Conservation (phyloP, 2,113 vertebrate species). For the Polyodon spathula region DNA sequence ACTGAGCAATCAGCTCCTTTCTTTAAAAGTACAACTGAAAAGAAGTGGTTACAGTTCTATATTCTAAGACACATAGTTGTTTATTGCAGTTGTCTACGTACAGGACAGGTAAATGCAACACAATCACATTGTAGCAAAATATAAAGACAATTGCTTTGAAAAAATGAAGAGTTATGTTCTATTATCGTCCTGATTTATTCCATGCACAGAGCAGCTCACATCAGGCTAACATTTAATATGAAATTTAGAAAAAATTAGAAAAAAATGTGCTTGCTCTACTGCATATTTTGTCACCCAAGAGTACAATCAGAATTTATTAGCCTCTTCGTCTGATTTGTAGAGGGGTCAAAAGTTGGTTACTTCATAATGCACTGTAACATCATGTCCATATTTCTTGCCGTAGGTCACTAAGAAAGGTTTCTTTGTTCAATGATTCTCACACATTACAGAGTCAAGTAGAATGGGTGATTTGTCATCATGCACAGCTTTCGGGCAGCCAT, state of each 20-base stretch:
- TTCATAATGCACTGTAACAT: background rate
- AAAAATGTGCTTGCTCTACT: conserved; percentile 6
- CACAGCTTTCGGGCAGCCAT: no score
- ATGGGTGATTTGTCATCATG: no score
- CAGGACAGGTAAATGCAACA: no score
- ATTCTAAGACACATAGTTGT: no score
- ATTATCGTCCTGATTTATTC: conserved; percentile 37
- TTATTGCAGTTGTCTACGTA: no score
- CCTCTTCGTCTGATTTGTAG: background rate
- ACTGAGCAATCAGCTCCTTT: conserved; percentile 54
- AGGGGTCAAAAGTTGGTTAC: conserved; percentile 1
- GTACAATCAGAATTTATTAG: conserved; percentile 3
- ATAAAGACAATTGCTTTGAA: conserved; percentile 35
- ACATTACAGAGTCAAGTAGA: no score
- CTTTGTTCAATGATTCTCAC: no score
- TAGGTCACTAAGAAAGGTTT: no score
- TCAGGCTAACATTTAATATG: conserved; percentile 26
- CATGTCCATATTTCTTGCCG: no score
- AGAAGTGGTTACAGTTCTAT: conserved; percentile 27
- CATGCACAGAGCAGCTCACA: conserved; percentile 18
- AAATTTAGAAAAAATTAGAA: conserved; percentile 14
- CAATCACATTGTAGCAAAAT: no score
- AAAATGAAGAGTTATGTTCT: conserved; percentile 30
- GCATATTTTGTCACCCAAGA: conserved; percentile 14
- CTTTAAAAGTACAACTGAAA: conserved; percentile 29